Conservation (phyloP, 2,888 invertebrate species). For the Mesoligia furuncula region DNA sequence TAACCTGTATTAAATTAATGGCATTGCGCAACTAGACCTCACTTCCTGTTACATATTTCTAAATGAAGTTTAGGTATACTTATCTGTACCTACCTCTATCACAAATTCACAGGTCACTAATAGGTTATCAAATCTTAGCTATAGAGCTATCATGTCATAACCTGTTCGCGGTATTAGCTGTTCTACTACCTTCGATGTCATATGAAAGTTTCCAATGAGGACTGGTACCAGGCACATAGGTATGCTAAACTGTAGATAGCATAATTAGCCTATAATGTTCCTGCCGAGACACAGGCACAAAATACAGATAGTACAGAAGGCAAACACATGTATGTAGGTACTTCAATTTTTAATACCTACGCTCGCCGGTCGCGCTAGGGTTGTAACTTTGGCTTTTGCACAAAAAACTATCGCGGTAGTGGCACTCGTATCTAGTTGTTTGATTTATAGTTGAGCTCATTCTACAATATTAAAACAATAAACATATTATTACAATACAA, state of each 20-base stretch:
- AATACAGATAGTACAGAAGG: too few species aligned
- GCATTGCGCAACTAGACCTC: conserved; percentile 43
- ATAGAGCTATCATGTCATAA: neutral
- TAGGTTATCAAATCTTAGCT: neutral
- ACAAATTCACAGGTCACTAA: neutral
- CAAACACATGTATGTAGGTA: too few species aligned
- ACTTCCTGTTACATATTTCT: conserved; percentile 8
- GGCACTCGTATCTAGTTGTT: too few species aligned
- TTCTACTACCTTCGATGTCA: neutral
- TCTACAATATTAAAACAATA: too few species aligned
- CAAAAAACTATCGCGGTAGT: too few species aligned
- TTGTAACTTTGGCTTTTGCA: too few species aligned
- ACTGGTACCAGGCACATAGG: neutral
- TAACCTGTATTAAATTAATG: conserved; percentile 50
- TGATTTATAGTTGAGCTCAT: too few species aligned
- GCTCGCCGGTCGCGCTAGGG: too few species aligned
- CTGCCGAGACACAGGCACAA: too few species aligned
- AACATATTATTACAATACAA: too few species aligned
- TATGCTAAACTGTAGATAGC: neutral
- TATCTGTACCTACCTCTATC: neutral
- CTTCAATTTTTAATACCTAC: too few species aligned
- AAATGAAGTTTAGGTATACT: neutral
- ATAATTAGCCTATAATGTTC: neutral
- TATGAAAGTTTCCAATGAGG: neutral
- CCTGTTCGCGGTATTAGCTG: neutral